Percentiles rank a stretch among this genome's conserved stretches.
Conservation (phyloP, 2,888 invertebrate genomes). For the Cabera pusaria region DNA sequence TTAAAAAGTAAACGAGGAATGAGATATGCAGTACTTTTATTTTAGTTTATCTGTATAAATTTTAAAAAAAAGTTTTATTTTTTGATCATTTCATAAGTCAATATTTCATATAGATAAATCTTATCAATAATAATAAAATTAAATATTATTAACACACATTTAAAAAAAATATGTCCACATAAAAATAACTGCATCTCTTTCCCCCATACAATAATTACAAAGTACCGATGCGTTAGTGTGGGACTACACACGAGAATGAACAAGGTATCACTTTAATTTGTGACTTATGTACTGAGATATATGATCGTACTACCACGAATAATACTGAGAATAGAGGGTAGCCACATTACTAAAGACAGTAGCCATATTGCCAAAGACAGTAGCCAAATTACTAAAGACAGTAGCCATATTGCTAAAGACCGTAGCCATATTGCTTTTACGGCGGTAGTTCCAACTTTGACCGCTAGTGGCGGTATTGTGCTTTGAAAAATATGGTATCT, state of each 20-base stretch:
- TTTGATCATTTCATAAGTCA: slow-evolving; percentile 3
- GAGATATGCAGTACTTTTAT: slow-evolving; percentile 2
- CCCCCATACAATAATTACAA: slow-evolving; percentile 7
- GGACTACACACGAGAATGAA: slow-evolving; percentile 49
- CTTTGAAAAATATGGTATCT: too few relatives aligned
- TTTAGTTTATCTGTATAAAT: slow-evolving; percentile 1
- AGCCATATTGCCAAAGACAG: too few relatives aligned
- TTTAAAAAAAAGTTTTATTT: not conserved
- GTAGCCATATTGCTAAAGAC: too few relatives aligned
- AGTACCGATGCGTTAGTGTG: slow-evolving; percentile 22
- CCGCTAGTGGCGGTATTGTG: slow-evolving; percentile 4
- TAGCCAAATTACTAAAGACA: too few relatives aligned
- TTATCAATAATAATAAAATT: too few relatives aligned
- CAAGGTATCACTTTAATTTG: slow-evolving; percentile 19
- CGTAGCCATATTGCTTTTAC: too few relatives aligned
- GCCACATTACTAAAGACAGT: too few relatives aligned
- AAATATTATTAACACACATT: too few relatives aligned
- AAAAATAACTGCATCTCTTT: too few relatives aligned
- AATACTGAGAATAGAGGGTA: slow-evolving; percentile 35
- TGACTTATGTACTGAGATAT: slow-evolving; percentile 16
- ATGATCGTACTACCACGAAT: slow-evolving; percentile 16
- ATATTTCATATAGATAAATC: too few relatives aligned
- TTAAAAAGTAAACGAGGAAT: slow-evolving; percentile 7
- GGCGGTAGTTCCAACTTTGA: slow-evolving; percentile 2
- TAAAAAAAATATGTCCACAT: too few relatives aligned